phyloP scores from a whole-genome alignment of 2,797 vertebrate species.

The Columba guinea region DNA sequence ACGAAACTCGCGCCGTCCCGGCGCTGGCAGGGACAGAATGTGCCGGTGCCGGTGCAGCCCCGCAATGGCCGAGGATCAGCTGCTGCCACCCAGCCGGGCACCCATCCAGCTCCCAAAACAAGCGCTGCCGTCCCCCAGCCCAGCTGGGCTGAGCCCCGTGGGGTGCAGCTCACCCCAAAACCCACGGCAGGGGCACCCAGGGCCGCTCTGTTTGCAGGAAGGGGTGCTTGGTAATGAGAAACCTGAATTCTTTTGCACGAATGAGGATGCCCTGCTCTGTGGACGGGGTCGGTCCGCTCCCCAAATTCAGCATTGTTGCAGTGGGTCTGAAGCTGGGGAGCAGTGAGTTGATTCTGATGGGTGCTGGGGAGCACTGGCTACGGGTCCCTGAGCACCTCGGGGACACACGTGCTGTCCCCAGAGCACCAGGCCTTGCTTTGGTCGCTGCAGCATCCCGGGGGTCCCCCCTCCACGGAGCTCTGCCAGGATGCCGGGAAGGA shows the following conservation, averaged over 20 bases:
- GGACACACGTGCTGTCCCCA: accelerated
- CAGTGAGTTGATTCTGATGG: accelerated
- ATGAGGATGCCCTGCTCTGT: accelerated
- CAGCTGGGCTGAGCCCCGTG: background rate
- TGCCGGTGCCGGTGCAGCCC: background rate
- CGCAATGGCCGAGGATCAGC: background rate
- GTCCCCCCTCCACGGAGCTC: accelerated
- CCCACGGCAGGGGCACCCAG: background rate
- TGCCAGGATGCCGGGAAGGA: background rate
- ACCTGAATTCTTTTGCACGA: background rate
- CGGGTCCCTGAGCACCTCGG: background rate
- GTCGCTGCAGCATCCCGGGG: background rate
- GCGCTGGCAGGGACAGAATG: constrained; percentile 52
- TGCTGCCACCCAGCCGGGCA: constrained; percentile 13
- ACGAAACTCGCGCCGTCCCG: background rate
- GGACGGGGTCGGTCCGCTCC: accelerated
- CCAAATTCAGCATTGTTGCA: background rate
- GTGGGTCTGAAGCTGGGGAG: accelerated
- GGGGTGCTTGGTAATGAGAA: accelerated
- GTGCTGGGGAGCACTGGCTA: background rate
- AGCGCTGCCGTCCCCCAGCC: background rate
- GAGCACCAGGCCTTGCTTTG: background rate
- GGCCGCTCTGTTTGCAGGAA: background rate
- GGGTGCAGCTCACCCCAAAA: background rate
- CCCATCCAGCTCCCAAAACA: constrained; percentile 5